Conservation (phyloP, 2,113 vertebrate genomes). For the Passer montanus region DNA sequence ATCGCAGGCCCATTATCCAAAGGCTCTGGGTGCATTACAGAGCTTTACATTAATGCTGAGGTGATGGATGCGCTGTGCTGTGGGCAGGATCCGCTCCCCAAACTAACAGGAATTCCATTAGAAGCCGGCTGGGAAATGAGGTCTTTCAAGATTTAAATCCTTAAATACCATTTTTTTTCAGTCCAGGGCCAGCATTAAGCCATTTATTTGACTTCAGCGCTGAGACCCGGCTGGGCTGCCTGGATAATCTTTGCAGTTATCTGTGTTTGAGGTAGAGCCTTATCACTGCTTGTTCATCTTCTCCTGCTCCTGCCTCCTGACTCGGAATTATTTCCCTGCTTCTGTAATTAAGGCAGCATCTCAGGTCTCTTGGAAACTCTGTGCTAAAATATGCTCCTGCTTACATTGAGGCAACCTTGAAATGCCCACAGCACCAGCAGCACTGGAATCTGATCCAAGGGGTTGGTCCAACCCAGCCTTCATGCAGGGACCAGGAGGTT, state of each 20-base stretch:
- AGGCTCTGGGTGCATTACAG: constrained; percentile 10
- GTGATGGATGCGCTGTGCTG: constrained; percentile 47
- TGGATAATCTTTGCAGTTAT: constrained; percentile 59
- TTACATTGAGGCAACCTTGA: neutral
- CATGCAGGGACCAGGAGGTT: accelerated
- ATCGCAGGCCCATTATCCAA: neutral
- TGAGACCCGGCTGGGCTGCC: constrained; percentile 13
- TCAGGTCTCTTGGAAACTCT: constrained; percentile 32
- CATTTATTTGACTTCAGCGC: constrained; percentile 26
- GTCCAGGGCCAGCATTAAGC: constrained; percentile 31
- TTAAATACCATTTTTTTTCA: neutral
- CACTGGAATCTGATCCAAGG: neutral
- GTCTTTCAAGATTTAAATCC: constrained; percentile 48
- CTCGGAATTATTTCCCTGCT: neutral
- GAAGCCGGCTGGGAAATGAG: constrained; percentile 27
- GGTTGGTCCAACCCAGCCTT: neutral
- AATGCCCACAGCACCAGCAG: accelerated
- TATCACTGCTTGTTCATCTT: constrained; percentile 38
- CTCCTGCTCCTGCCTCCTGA: neutral
- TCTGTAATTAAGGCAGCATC: constrained; percentile 18
- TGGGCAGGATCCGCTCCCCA: constrained; percentile 2
- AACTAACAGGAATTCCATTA: constrained; percentile 34
- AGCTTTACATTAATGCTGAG: constrained; percentile 35
- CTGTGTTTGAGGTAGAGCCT: constrained; percentile 56
- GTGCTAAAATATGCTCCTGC: neutral